These are phyloP conservation scores for Luscinia megarhynchos DNA, from an alignment of 2,797 vertebrate species.

Conservation along the genomic window DNA sequence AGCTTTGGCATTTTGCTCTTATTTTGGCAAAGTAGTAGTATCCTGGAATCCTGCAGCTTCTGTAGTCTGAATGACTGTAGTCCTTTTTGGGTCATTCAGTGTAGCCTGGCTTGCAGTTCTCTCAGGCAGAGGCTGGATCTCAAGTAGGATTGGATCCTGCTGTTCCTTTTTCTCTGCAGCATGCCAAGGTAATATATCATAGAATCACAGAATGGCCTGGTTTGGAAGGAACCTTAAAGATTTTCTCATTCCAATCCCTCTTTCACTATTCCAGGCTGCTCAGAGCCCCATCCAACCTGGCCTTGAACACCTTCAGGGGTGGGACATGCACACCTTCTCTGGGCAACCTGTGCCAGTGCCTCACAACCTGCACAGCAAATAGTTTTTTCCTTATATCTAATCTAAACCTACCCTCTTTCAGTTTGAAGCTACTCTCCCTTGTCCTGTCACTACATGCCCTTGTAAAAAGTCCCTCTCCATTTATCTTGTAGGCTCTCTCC, in stretches of 20 bases:
- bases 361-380: neutral
- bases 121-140: neutral
- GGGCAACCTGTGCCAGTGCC: neutral
- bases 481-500: neutral
- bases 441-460: neutral
- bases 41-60: neutral
- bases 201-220: neutral
- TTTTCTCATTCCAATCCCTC: neutral
- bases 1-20: neutral
- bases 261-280: neutral
- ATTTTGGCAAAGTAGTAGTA: neutral
- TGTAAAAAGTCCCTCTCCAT: neutral
- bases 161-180: neutral
- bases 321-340: neutral
- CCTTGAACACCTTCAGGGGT: neutral
- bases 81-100: neutral
- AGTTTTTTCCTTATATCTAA: neutral
- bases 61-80: neutral
- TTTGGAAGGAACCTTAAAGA: neutral
- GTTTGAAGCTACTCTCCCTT: neutral
- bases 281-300: neutral
- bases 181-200: neutral
- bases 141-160: neutral
- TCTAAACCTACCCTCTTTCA: neutral
- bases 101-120: neutral